These are phyloP conservation scores for Macrosteles quadrilineatus DNA, from an alignment of 1,140 invertebrate genomes.

Conservation along the genomic window DNA sequence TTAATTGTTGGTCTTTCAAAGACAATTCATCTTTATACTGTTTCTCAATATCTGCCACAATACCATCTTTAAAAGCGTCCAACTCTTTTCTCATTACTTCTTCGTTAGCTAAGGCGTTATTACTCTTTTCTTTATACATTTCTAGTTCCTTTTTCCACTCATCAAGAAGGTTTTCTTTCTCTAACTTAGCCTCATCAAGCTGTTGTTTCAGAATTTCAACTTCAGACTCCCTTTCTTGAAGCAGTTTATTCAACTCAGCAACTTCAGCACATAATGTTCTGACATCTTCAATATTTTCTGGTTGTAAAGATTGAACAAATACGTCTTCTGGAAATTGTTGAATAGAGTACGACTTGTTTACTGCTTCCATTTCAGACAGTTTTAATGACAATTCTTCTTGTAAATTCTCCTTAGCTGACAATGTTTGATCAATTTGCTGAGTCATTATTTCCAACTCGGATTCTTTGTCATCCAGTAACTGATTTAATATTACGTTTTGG, in stretches of 20 bases:
- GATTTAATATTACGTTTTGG: conserved; percentile 40
- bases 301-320: conserved; percentile 4
- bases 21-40: conserved; percentile 11
- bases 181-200: conserved; percentile 31
- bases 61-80: conserved; percentile 39
- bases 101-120: background rate
- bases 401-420: conserved; percentile 16
- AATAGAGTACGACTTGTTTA: background rate
- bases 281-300: conserved; percentile 20
- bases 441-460: conserved; percentile 21
- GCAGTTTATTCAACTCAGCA: conserved; percentile 16
- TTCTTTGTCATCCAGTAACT: conserved; percentile 36
- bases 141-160: conserved; percentile 28
- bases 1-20: conserved; percentile 23
- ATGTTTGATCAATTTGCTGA: conserved; percentile 12
- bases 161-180: conserved; percentile 27
- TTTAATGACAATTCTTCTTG: conserved; percentile 16
- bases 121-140: conserved; percentile 18
- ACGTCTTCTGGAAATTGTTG: background rate
- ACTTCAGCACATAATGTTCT: background rate
- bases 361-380: conserved; percentile 4
- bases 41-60: conserved; percentile 37
- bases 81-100: conserved; percentile 35
- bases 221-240: conserved; percentile 31
- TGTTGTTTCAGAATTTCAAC: conserved; percentile 40